phyloP scores from a whole-genome alignment of 2,888 invertebrate genomes.

The Plemyria rubiginata region DNA sequence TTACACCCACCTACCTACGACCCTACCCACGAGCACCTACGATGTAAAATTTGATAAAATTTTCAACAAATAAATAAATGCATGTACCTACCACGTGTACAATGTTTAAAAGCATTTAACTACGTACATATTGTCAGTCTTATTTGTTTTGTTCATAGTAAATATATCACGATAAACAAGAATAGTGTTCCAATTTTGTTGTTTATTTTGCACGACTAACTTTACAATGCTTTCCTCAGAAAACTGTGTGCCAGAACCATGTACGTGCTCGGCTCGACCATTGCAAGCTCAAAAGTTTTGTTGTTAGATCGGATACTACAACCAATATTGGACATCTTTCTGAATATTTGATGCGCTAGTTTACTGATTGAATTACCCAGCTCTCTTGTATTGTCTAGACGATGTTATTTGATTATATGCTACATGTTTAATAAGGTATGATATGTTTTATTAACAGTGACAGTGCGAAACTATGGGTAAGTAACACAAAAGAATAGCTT shows the following conservation, averaged over 20 bases:
- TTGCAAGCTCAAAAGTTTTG: conserved; percentile 9
- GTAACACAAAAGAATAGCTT: too few relatives aligned
- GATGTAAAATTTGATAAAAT: too few relatives aligned
- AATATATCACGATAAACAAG: background rate
- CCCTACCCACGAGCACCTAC: too few relatives aligned
- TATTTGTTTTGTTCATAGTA: too few relatives aligned
- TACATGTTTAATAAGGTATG: background rate
- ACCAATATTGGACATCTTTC: conserved; percentile 7
- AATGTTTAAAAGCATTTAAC: too few relatives aligned
- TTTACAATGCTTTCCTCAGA: conserved; percentile 1
- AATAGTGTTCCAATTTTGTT: background rate
- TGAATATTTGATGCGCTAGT: conserved; percentile 13
- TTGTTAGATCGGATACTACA: conserved; percentile 6
- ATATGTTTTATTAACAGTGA: background rate
- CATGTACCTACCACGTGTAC: too few relatives aligned
- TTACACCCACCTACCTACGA: too few relatives aligned
- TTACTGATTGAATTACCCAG: conserved; percentile 11
- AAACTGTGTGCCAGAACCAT: background rate
- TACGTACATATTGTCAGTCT: too few relatives aligned
- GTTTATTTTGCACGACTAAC: conserved; percentile 6
- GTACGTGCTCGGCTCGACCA: background rate
- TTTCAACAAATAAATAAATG: too few relatives aligned
- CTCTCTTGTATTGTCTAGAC: conserved; percentile 21
- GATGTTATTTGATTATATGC: background rate
- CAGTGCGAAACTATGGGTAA: background rate